Evolutionary conservation across 23 tunicate genomes (phyloP).

Genomic region (Diplosoma virens): DNA sequence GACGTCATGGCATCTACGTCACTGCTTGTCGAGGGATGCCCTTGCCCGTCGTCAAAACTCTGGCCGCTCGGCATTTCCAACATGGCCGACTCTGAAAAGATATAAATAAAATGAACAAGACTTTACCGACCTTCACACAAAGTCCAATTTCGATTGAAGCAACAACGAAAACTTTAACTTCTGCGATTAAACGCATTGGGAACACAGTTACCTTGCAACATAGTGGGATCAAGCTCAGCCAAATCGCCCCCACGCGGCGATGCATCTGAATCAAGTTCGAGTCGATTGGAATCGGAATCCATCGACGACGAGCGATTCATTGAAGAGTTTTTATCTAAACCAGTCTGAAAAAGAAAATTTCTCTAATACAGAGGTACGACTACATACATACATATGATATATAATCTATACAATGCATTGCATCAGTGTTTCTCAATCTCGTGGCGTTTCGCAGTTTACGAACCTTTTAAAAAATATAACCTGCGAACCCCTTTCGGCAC

Average conservation of each 20-base stretch:
- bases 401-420: no score
- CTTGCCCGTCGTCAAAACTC: neutral
- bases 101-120: no score
- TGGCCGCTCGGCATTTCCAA: neutral
- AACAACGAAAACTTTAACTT: no score
- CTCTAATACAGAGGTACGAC: no score
- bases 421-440: no score
- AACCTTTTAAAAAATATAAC: no score
- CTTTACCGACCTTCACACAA: no score
- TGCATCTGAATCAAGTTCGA: neutral
- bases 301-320: neutral
- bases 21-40: neutral
- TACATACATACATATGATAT: no score
- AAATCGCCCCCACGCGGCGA: neutral
- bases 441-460: no score
- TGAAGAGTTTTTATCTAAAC: neutral
- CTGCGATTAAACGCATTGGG: neutral
- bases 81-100: neutral
- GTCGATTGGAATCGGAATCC: neutral
- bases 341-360: no score
- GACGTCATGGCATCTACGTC: neutral
- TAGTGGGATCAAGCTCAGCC: neutral
- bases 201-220: neutral
- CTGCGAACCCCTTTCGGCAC: no score
- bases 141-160: no score